Conservation (phyloP, 2,888 invertebrate genomes). For the Teleogryllus oceanicus region DNA sequence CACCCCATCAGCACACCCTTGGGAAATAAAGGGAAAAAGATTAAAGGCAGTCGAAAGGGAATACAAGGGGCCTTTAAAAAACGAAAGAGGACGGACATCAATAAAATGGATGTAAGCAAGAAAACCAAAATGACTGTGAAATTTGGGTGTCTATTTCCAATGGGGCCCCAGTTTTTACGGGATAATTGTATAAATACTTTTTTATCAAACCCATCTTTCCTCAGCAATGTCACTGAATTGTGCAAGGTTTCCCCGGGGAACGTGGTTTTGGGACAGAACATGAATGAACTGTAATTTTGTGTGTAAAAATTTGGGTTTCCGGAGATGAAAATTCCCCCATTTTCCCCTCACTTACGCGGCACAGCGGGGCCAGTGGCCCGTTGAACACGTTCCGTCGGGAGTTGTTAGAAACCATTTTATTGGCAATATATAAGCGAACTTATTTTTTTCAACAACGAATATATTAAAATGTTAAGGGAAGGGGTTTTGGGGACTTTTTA, state of each 20-base stretch:
- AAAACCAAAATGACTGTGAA: slow-evolving; percentile 38
- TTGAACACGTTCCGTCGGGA: slow-evolving; percentile 25
- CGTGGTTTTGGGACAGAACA: slow-evolving; percentile 33
- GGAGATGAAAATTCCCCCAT: slow-evolving; percentile 42
- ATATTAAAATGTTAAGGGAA: no score
- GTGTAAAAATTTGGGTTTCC: slow-evolving; percentile 41
- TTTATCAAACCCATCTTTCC: slow-evolving; percentile 35
- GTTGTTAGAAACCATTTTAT: slow-evolving; percentile 22
- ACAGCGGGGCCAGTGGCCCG: slow-evolving; percentile 41
- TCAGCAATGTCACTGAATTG: slow-evolving; percentile 31
- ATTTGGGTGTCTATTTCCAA: slow-evolving; percentile 39
- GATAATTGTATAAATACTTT: slow-evolving; percentile 36
- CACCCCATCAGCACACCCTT: slow-evolving; percentile 54
- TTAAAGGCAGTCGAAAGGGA: slow-evolving; percentile 94
- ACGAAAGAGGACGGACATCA: slow-evolving; percentile 40
- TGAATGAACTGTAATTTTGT: slow-evolving; percentile 38
- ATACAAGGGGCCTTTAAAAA: slow-evolving; percentile 77
- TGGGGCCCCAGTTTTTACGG: slow-evolving; percentile 37
- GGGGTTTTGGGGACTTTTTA: not conserved
- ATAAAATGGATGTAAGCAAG: slow-evolving; percentile 51
- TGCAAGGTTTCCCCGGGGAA: slow-evolving; percentile 37
- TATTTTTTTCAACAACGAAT: no score
- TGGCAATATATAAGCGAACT: no score
- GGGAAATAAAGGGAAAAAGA: slow-evolving; percentile 93
- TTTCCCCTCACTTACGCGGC: slow-evolving; percentile 42